Percentiles rank a stretch among this genome's conserved stretches.
Evolutionary conservation across 2,113 vertebrate species (phyloP).

Genomic region (Corydoras maculifer): DNA sequence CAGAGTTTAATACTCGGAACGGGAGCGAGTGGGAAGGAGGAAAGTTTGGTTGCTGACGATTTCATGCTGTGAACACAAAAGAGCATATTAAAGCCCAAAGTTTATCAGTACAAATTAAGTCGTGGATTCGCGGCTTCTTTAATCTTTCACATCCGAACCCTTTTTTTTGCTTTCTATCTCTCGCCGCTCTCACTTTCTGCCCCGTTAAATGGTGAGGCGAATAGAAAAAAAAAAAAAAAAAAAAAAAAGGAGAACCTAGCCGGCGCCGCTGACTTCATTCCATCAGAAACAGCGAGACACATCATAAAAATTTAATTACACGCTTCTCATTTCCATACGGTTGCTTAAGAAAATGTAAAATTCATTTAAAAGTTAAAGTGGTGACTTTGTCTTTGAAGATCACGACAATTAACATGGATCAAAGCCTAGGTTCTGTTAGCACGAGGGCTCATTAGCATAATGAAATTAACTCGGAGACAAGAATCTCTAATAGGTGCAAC

Average conservation of each 20-base stretch:
- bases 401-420: slow-evolving; percentile 98
- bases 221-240: slow-evolving; percentile 27
- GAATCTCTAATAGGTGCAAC: slow-evolving; percentile 99
- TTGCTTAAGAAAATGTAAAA: slow-evolving; percentile 98
- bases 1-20: not conserved
- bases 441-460: slow-evolving; percentile 99
- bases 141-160: slow-evolving; percentile 94
- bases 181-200: slow-evolving; percentile 46
- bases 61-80: slow-evolving; percentile 91
- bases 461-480: slow-evolving; percentile 99
- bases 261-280: slow-evolving; percentile 81
- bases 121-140: slow-evolving; percentile 92
- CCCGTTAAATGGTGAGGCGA: slow-evolving; percentile 83
- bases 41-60: slow-evolving; percentile 58
- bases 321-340: slow-evolving; percentile 97
- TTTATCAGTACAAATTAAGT: slow-evolving; percentile 98
- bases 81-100: slow-evolving; percentile 95
- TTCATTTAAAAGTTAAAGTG: slow-evolving; percentile 95
- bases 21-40: not conserved
- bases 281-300: slow-evolving; percentile 91
- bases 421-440: slow-evolving; percentile 96
- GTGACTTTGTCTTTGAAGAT: slow-evolving; percentile 99
- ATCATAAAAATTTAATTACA: slow-evolving; percentile 99
- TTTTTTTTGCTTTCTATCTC: slow-evolving; percentile 59
- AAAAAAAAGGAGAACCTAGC: slow-evolving; percentile 65